Percentiles rank a stretch among this genome's conserved stretches.
Evolutionary conservation across 2,888 invertebrate species (phyloP).

Genomic region (Dicranocentrus wangi): DNA sequence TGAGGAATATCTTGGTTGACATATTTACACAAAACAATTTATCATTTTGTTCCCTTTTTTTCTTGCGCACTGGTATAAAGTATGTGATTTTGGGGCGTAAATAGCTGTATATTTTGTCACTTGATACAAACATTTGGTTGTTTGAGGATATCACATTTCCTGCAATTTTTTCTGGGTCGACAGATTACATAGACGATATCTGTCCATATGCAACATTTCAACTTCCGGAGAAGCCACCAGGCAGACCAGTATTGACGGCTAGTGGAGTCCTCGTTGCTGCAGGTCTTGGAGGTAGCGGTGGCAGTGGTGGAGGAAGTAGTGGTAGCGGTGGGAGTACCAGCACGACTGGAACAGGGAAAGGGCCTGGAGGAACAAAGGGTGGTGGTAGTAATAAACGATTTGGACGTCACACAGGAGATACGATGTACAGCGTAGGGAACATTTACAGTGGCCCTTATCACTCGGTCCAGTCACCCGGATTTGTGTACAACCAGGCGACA

Average conservation of each 20-base stretch:
- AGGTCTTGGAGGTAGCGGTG: slow-evolving; percentile 28
- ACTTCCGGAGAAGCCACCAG: slow-evolving; percentile 82
- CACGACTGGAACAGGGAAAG: slow-evolving; percentile 42
- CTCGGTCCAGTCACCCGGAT: slow-evolving; percentile 79
- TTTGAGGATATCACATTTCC: no score
- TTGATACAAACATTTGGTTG: no score
- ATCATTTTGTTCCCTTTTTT: slow-evolving; percentile 37
- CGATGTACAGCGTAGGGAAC: slow-evolving; percentile 88
- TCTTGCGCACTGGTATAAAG: no score
- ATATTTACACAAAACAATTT: slow-evolving; percentile 58
- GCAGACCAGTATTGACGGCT: slow-evolving; percentile 68
- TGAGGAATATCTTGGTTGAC: slow-evolving; percentile 51
- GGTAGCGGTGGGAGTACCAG: slow-evolving; percentile 45
- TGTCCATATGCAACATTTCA: slow-evolving; percentile 95
- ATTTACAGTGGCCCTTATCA: slow-evolving; percentile 91
- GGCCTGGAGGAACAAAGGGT: slow-evolving; percentile 37
- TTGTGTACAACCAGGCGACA: slow-evolving; percentile 71
- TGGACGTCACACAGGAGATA: slow-evolving; percentile 78
- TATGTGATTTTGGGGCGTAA: no score
- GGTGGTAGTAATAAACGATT: slow-evolving; percentile 58
- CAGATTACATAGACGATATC: slow-evolving; percentile 93
- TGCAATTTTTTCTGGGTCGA: slow-evolving; percentile 39
- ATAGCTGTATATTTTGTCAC: no score
- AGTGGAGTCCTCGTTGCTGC: slow-evolving; percentile 40
- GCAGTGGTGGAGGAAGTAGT: slow-evolving; percentile 41